Percentiles rank a stretch among this genome's conserved stretches.
Evolutionary conservation across 2,113 vertebrate species (phyloP).

Genomic region (Prolemur simus): DNA sequence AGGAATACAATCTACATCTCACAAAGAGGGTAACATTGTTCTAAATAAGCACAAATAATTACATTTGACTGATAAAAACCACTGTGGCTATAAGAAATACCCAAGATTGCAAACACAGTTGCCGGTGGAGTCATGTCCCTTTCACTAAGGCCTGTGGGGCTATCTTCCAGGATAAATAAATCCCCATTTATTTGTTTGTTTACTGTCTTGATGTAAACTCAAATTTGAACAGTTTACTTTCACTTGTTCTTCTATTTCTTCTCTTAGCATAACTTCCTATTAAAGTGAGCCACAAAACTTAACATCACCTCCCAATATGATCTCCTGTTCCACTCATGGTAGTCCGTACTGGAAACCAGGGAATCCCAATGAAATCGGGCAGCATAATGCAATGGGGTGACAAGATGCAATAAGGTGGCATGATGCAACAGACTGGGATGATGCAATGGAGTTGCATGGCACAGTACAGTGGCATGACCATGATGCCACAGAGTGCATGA

Average conservation of each 20-base stretch:
- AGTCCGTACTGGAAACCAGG: background rate
- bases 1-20: background rate
- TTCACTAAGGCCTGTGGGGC: background rate
- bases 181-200: background rate
- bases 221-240: background rate
- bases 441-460: background rate
- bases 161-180: background rate
- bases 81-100: background rate
- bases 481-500: background rate
- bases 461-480: background rate
- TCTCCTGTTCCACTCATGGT: background rate
- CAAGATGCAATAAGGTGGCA: background rate
- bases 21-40: background rate
- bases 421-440: too few relatives aligned
- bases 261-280: background rate
- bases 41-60: background rate
- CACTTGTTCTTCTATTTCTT: background rate
- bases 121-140: background rate
- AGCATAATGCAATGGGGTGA: too few relatives aligned
- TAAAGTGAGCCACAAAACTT: background rate
- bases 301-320: background rate
- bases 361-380: accelerated
- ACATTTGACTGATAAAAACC: background rate
- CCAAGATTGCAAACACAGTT: background rate
- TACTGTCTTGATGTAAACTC: background rate